Conservation (phyloP, 2,113 vertebrate genomes). For the cattle (Bos taurus) region DNA sequence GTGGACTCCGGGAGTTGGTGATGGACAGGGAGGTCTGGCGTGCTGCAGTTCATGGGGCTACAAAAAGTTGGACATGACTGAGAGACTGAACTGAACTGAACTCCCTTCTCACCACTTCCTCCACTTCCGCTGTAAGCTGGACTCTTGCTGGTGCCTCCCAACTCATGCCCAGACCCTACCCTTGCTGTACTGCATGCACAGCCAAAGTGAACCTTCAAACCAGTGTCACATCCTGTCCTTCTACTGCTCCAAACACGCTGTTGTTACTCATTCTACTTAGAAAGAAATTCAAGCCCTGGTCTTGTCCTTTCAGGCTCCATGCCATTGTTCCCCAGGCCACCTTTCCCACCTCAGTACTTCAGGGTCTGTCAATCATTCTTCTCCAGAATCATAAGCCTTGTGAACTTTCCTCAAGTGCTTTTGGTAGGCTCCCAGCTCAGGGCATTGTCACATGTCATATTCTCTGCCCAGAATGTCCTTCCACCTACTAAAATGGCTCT, state of each 20-base stretch:
- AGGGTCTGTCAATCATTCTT: neutral
- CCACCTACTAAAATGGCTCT: neutral
- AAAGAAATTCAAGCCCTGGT: neutral
- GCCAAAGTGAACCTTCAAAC: neutral
- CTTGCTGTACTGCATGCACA: neutral
- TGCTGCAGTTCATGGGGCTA: too few relatives aligned
- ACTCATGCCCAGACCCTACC: neutral
- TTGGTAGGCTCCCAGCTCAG: neutral
- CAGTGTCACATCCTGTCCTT: neutral
- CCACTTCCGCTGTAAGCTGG: neutral
- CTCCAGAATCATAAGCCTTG: neutral
- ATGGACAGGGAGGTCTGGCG: too few relatives aligned
- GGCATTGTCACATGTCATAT: neutral
- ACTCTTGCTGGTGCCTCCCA: neutral
- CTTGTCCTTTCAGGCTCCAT: neutral
- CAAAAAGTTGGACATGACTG: fast-evolving
- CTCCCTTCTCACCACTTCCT: neutral
- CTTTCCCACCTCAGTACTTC: neutral
- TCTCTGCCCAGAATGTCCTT: neutral
- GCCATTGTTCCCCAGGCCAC: neutral
- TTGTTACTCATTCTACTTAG: neutral
- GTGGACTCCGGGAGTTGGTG: too few relatives aligned
- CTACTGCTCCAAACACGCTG: neutral
- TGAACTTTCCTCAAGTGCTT: neutral
- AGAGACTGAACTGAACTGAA: too few relatives aligned